Evolutionary conservation across 2,888 invertebrate genomes (phyloP).

Genomic region (Tachystola acroxantha): DNA sequence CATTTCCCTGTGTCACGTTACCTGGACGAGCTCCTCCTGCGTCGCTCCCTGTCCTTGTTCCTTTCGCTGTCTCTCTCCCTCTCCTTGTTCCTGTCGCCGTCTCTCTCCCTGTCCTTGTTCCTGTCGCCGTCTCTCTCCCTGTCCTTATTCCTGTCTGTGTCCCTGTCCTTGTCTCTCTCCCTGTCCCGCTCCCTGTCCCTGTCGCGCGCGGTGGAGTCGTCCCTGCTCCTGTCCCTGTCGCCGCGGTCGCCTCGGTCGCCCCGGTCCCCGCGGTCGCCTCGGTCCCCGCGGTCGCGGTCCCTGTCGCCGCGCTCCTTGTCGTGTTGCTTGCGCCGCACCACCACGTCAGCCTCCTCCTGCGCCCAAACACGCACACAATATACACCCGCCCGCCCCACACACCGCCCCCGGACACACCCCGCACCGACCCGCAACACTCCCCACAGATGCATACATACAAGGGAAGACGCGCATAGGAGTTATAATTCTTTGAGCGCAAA

Average conservation of each 20-base stretch:
- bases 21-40: constrained; percentile 41
- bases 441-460: no score
- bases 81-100: constrained; percentile 24
- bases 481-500: no score
- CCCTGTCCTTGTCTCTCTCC: constrained; percentile 18
- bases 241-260: constrained; percentile 32
- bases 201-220: constrained; percentile 16
- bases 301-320: constrained; percentile 43
- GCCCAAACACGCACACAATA: not conserved
- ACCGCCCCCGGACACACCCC: not conserved
- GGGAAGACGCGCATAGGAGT: no score
- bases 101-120: constrained; percentile 19
- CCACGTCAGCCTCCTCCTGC: constrained; percentile 84
- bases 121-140: constrained; percentile 21
- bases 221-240: constrained; percentile 37
- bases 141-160: constrained; percentile 22
- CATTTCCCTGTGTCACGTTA: no score
- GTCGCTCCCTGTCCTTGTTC: constrained; percentile 80
- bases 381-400: not conserved
- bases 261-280: constrained; percentile 18
- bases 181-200: constrained; percentile 21
- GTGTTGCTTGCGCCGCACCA: constrained; percentile 70
- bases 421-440: no score
- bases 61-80: constrained; percentile 53
- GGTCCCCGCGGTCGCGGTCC: constrained; percentile 32